Base-by-base conservation (phyloP, 2,113 vertebrate genomes). In the Nymphicus hollandicus region DNA sequence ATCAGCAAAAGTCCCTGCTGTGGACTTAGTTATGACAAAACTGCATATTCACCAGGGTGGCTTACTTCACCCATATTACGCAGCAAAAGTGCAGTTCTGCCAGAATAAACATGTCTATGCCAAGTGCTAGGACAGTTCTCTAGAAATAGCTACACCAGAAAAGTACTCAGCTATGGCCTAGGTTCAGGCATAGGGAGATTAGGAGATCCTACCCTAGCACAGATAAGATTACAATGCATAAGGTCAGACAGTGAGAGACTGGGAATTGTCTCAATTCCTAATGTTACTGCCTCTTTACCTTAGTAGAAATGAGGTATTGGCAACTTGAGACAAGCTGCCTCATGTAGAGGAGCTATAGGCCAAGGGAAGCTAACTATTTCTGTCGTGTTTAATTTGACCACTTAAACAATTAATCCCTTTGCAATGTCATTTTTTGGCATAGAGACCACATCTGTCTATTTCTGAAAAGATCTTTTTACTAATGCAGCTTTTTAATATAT, bases 391-490 rank as follows among this genome's bases (percentile, higher is more conserved):
- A 95, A 96, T 96, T 95, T 94, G 86, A 95, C 84, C 95, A 85
- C 74, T 96, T 86, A 92, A 97, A 95, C 73, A 89, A 91, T 94
- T 97, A 96, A 95, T 96, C 92, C 87, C 91, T 95, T 94, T 81
- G 74, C 87, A 96, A 96, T 91, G 81, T 91, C 65, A 87, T 95
- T 94, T 95, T 94, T 97, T 94, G 95, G 95, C 96, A 91, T 81
- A 81, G 90, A 49, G 81, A 93, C n/a, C 61, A 70, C 66, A 86
- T 96, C 92, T 95, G 86, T 81, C 95, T 95, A 8, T 92, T 96
- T 93, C 73, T 85, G 86, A 93, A 93, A 93, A 94, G 82, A 91
- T 92, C 81, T 91, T 72, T 87, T 87, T 89, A 91, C 84, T 95
- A 93, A 94, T 89, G 63, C 86, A 89, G 86, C 61, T 72, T 96